phyloP scores from a whole-genome alignment of 1,140 invertebrate genomes.

The Drosophila yakuba region DNA sequence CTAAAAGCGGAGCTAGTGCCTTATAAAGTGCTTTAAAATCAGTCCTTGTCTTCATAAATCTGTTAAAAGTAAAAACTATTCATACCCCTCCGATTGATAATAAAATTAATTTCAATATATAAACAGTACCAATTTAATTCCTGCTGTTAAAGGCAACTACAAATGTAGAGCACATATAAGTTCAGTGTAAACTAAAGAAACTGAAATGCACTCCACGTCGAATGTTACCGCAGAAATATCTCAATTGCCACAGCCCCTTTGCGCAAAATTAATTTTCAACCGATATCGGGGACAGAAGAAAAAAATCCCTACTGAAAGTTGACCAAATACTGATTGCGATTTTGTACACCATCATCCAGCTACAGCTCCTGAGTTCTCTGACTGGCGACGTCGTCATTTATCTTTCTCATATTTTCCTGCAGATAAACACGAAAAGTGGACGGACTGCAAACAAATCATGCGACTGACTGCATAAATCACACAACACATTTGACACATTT shows the following conservation, averaged over 20 bases:
- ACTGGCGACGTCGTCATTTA: constrained; percentile 62
- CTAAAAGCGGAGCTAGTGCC: too few relatives aligned
- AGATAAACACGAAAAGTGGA: constrained; percentile 82
- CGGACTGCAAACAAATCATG: constrained; percentile 83
- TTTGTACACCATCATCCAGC: constrained; percentile 32
- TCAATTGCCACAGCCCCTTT: constrained; percentile 17
- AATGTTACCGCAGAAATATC: constrained; percentile 26
- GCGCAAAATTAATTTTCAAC: neutral
- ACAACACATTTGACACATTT: constrained; percentile 82
- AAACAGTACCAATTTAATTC: constrained; percentile 5
- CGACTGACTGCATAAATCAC: constrained; percentile 83
- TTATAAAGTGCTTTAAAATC: too few relatives aligned
- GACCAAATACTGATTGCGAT: constrained; percentile 68
- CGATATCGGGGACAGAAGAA: constrained; percentile 62
- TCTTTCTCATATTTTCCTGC: constrained; percentile 82
- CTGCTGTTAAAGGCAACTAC: neutral
- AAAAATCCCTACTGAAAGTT: constrained; percentile 75
- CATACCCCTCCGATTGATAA: too few relatives aligned
- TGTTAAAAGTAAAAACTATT: too few relatives aligned
- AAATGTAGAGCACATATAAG: constrained; percentile 6
- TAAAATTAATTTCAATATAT: neutral
- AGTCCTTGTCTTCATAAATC: too few relatives aligned
- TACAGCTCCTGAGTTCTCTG: constrained; percentile 22
- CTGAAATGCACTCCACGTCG: constrained; percentile 4
- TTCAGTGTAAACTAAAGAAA: constrained; percentile 1